phyloP scores from a whole-genome alignment of 2,888 invertebrate species.

The Oligia latruncula region DNA sequence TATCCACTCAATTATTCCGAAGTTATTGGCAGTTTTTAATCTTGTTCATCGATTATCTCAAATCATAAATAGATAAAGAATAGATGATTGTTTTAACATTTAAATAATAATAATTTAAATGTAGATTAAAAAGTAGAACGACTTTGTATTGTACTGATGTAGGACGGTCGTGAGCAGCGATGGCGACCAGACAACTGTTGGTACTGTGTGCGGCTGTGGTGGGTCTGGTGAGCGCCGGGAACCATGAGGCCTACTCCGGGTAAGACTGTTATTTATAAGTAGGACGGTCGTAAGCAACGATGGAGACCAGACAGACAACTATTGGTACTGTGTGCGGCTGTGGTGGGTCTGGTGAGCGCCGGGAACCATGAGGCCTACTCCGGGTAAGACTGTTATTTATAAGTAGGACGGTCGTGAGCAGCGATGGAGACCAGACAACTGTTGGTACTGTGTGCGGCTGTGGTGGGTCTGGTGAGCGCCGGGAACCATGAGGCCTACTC shows the following conservation, averaged over 20 bases:
- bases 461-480: too few relatives aligned
- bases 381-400: too few relatives aligned
- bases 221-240: slow-evolving; percentile 32
- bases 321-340: too few relatives aligned
- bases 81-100: neutral
- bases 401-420: too few relatives aligned
- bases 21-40: slow-evolving; percentile 10
- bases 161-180: neutral
- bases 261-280: neutral
- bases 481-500: too few relatives aligned
- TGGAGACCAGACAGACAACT: too few relatives aligned
- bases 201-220: slow-evolving; percentile 18
- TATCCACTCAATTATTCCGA: neutral
- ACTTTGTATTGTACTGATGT: neutral
- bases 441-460: too few relatives aligned
- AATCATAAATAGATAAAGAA: neutral
- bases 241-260: slow-evolving; percentile 40
- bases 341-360: too few relatives aligned
- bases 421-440: too few relatives aligned
- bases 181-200: slow-evolving; percentile 17
- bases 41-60: neutral
- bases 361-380: too few relatives aligned
- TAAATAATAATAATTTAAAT: neutral
- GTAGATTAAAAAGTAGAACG: slow-evolving; percentile 7
- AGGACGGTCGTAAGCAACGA: too few relatives aligned